Base-by-base conservation (phyloP, 2,797 vertebrate genomes). In the Morus bassanus region DNA sequence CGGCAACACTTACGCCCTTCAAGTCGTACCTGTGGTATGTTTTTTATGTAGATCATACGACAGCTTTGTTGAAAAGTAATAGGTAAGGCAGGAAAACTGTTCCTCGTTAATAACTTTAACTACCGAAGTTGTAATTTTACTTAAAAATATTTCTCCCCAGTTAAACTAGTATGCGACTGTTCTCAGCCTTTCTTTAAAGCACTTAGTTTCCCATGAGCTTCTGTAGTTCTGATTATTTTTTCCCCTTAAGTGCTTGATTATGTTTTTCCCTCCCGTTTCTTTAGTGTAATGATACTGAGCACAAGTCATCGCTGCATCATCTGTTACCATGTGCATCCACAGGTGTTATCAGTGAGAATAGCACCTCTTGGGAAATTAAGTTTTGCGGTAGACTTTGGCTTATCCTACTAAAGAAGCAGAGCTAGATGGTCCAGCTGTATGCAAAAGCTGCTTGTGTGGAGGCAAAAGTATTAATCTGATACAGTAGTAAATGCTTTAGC, bases 1-100 rank as follows among this genome's bases (percentile, higher is more conserved):
- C 54, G 99, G 99, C 95, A 99, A 98, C 93, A 99, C 98, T 0
- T 98, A 99, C 0, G 98, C 98, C 19, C 95, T 98, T 9, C 97
- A 97, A 3, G 54, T 97, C 7, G 48, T 97, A 18, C 98, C 98
- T 6, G 72, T 74, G 97, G 99, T 99, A 94, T 76, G 99, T 94
- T 53, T 33, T 51, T 15, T 10, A 2, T 16, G 25, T 3, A 33
- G n/a, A 6, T 56, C 37, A 0, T 33, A 18, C 30, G 30, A 10
- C 41, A 13, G 35, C 22, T 39, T 21, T 41, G 39, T 48, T 63
- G 72, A n/a, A 64, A 69, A 83, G 46, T 10, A 57, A 8, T 22
- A 63, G 17, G 13, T 14, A 45, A 61, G 48, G 33, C 41, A 13
- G n/a, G 37, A 45, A 78, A 79, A 24, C 33, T 28, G 9, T 50